These are phyloP conservation scores for Colinus virginianus DNA, from an alignment of 2,113 vertebrate genomes.

Conservation along the genomic window DNA sequence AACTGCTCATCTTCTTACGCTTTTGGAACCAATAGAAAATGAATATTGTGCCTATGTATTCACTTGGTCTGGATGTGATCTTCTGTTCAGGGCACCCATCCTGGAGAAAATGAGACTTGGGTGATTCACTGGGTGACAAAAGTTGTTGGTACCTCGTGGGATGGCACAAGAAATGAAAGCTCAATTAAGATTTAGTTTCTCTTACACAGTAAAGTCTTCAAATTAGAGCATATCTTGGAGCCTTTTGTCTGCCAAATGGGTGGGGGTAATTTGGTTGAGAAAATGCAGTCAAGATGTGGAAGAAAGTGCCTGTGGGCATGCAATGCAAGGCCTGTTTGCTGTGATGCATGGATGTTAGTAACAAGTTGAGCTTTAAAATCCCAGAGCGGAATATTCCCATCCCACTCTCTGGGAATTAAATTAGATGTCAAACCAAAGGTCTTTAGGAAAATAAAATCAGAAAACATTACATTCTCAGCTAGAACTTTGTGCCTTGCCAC, in stretches of 20 bases:
- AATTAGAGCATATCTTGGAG: slow-evolving; percentile 21
- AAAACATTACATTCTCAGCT: slow-evolving; percentile 1
- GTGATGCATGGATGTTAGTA: slow-evolving; percentile 50
- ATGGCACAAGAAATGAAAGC: slow-evolving; percentile 37
- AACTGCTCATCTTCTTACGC: not conserved
- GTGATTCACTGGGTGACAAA: not conserved
- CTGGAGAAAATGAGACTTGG: not conserved
- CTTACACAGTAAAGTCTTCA: slow-evolving; percentile 34
- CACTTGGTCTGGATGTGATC: not conserved
- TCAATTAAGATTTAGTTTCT: slow-evolving; percentile 40
- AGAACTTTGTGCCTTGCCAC: not conserved
- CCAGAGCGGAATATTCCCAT: slow-evolving; percentile 23
- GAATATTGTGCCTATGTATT: not conserved
- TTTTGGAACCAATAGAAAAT: not conserved
- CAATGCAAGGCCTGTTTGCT: slow-evolving; percentile 31
- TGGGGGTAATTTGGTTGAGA: slow-evolving; percentile 40
- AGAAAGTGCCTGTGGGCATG: slow-evolving; percentile 19
- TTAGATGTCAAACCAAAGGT: slow-evolving; percentile 28
- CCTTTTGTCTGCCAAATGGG: slow-evolving; percentile 56
- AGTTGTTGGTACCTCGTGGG: slow-evolving; percentile 14
- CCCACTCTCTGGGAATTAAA: slow-evolving; percentile 32
- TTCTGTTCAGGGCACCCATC: not conserved
- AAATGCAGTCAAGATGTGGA: slow-evolving; percentile 45
- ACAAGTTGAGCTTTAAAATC: slow-evolving; percentile 42
- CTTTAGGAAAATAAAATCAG: not conserved